phyloP scores from a whole-genome alignment of 2,113 vertebrate genomes.

The Solenodon paradoxus region DNA sequence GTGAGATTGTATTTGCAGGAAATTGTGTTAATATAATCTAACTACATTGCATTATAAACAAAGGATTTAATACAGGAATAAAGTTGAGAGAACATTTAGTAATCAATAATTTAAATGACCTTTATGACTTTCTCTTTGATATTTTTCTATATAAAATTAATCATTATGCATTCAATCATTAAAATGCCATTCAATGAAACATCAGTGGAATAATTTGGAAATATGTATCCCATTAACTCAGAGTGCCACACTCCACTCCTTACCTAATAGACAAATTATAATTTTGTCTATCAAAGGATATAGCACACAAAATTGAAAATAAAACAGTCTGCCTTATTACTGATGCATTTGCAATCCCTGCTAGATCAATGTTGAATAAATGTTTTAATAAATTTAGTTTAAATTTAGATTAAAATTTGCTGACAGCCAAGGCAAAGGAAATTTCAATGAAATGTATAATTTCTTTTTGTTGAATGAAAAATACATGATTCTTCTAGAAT shows the following conservation, averaged over 20 bases:
- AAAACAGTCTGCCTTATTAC: background rate
- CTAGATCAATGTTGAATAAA: slow-evolving; percentile 25
- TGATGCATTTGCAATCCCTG: background rate
- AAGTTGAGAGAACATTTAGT: background rate
- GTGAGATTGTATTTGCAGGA: slow-evolving; percentile 6
- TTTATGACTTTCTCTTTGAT: slow-evolving; percentile 49
- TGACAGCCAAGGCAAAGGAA: background rate
- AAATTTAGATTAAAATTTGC: background rate
- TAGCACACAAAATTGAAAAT: background rate
- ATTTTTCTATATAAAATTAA: slow-evolving; percentile 59
- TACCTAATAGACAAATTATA: slow-evolving; percentile 30
- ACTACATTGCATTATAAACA: background rate
- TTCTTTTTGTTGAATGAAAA: background rate
- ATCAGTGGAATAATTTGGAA: slow-evolving; percentile 64
- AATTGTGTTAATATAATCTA: slow-evolving; percentile 14
- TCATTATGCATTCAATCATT: slow-evolving; percentile 61
- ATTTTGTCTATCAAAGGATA: background rate
- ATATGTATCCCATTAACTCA: slow-evolving; percentile 50
- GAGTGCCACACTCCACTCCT: slow-evolving; percentile 18
- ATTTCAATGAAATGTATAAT: background rate
- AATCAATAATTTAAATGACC: slow-evolving; percentile 49
- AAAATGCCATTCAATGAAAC: slow-evolving; percentile 62
- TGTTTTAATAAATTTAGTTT: slow-evolving; percentile 27
- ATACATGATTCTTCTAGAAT: background rate
- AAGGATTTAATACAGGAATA: background rate